These are phyloP conservation scores for Diplazon laetatorius DNA, from an alignment of 2,888 invertebrate genomes.

Conservation along the genomic window DNA sequence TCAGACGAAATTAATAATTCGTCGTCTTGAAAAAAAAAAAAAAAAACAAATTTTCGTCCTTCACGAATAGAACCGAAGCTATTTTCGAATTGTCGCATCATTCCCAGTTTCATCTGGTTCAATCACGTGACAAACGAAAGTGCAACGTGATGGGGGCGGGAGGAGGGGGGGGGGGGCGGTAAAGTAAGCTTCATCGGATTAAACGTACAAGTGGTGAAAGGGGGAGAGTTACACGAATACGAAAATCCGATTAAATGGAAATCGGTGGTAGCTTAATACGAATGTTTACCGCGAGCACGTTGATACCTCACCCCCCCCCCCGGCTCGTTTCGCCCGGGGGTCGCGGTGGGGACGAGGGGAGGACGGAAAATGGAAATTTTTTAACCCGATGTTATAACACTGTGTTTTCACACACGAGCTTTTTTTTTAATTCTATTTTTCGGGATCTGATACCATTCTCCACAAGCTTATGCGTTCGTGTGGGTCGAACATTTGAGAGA, in stretches of 20 bases:
- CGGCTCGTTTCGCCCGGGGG: not conserved
- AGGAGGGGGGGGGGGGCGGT: too few relatives aligned
- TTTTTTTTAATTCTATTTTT: not conserved
- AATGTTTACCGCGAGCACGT: not conserved
- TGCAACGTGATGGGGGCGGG: too few relatives aligned
- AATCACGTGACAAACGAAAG: not conserved
- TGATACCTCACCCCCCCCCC: not conserved
- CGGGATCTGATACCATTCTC: too few relatives aligned
- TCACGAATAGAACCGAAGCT: not conserved
- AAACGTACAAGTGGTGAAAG: not conserved
- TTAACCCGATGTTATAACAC: not conserved
- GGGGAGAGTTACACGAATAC: constrained; percentile 5
- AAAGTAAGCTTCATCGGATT: constrained; percentile 12
- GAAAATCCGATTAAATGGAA: constrained; percentile 24
- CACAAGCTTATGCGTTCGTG: not conserved
- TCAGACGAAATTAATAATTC: too few relatives aligned
- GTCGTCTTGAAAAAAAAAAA: too few relatives aligned
- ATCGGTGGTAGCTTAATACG: not conserved
- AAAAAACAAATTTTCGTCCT: too few relatives aligned
- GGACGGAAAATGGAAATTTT: not conserved
- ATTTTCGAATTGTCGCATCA: not conserved
- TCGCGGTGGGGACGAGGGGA: not conserved
- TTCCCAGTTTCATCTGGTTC: not conserved
- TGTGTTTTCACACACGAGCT: not conserved
- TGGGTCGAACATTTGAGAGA: not conserved